Conservation (phyloP, 1,140 invertebrate species). For the Macrocentrus cingulum region DNA sequence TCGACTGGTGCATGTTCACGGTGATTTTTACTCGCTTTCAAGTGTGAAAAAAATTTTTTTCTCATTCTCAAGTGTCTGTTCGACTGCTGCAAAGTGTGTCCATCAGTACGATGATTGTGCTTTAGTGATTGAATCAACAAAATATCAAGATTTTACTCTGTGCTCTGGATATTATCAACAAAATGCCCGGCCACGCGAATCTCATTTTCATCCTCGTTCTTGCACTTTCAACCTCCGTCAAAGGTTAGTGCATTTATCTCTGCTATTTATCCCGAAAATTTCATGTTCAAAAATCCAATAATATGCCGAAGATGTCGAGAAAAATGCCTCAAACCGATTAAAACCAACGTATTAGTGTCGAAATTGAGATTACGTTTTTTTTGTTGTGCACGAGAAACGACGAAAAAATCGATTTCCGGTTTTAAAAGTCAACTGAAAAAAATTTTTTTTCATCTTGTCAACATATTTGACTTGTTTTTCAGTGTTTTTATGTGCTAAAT, state of each 20-base stretch:
- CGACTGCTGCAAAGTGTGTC: constrained; percentile 5
- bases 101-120: constrained; percentile 27
- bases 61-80: neutral
- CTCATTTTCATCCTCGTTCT: constrained; percentile 30
- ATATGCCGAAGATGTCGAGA: no score
- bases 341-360: no score
- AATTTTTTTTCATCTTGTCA: no score
- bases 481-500: no score
- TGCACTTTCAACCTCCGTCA: constrained; percentile 30
- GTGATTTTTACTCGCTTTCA: neutral
- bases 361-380: no score
- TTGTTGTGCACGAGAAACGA: no score
- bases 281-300: neutral
- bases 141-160: neutral
- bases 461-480: no score
- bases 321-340: no score
- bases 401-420: no score
- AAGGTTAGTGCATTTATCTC: constrained; percentile 36
- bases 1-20: no score
- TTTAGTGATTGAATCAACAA: constrained; percentile 26
- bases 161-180: constrained; percentile 40
- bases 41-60: neutral
- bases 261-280: neutral
- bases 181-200: constrained; percentile 38
- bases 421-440: no score